These are phyloP conservation scores for Seriola quinqueradiata DNA, from an alignment of 2,113 vertebrate genomes.

Conservation along the genomic window DNA sequence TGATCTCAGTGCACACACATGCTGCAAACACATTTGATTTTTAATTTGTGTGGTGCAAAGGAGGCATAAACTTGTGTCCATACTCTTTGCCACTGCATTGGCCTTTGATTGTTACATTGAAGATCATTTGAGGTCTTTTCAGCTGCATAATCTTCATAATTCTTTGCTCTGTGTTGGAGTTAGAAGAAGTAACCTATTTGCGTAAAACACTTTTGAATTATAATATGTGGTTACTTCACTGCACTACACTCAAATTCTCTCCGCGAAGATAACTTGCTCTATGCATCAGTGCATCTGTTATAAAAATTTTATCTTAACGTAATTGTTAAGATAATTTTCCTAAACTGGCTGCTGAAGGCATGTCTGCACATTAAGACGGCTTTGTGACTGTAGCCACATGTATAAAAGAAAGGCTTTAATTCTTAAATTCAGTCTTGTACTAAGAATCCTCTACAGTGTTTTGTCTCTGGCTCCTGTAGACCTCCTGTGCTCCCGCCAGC, in stretches of 20 bases:
- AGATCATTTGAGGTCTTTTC: conserved; percentile 18
- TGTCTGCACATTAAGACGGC: neutral
- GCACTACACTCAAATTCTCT: neutral
- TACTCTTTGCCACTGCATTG: neutral
- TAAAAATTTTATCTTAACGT: neutral
- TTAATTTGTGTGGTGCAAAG: conserved; percentile 6
- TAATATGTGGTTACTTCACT: neutral
- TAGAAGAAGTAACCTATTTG: neutral
- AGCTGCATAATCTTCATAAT: neutral
- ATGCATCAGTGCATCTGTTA: neutral
- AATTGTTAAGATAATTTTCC: neutral
- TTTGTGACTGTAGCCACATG: neutral
- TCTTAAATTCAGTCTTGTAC: conserved; percentile 10
- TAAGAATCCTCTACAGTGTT: conserved; percentile 24
- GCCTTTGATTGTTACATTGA: conserved; percentile 17
- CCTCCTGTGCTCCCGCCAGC: conserved; percentile 1
- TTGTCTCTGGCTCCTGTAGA: conserved; percentile 17
- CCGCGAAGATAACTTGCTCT: neutral
- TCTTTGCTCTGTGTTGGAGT: neutral
- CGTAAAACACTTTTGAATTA: neutral
- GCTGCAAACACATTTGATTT: conserved; percentile 22
- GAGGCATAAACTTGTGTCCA: neutral
- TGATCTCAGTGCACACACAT: neutral
- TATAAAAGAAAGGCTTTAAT: conserved; percentile 8
- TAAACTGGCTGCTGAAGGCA: neutral